phyloP scores from a whole-genome alignment of 2,888 invertebrate genomes.

The Tipula vernalis region DNA sequence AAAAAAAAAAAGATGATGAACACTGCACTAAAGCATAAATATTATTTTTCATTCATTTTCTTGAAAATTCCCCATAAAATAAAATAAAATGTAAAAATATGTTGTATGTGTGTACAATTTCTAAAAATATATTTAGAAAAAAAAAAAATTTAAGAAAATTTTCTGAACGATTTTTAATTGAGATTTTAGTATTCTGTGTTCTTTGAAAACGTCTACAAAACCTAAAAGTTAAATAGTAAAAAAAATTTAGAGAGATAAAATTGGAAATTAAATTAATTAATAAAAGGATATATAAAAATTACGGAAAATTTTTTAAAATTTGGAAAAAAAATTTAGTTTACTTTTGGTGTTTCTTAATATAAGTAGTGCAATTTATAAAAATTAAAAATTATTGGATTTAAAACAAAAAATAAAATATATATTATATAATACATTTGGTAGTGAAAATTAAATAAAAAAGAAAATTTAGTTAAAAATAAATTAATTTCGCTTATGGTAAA shows the following conservation, averaged over 20 bases:
- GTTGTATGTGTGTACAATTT: neutral
- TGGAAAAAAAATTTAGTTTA: neutral
- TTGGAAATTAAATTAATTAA: neutral
- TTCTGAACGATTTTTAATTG: neutral
- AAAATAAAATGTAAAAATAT: neutral
- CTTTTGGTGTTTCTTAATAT: neutral
- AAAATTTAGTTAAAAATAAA: neutral
- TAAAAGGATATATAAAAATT: neutral
- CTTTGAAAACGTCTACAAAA: slow-evolving; percentile 4
- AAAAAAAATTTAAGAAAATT: neutral
- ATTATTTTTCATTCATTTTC: neutral
- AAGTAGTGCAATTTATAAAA: neutral
- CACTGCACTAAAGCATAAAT: neutral
- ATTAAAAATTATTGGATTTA: neutral
- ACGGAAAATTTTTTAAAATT: neutral
- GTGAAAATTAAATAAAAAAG: neutral
- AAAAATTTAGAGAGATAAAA: neutral
- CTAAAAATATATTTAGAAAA: neutral
- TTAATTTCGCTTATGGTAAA: neutral
- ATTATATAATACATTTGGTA: neutral
- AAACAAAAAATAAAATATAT: neutral
- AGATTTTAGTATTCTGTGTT: slow-evolving; percentile 1
- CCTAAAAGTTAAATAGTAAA: neutral
- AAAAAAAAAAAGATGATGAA: neutral
- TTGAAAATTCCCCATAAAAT: neutral